phyloP scores from a whole-genome alignment of 2,888 invertebrate genomes.

The Epirrhoe alternata region DNA sequence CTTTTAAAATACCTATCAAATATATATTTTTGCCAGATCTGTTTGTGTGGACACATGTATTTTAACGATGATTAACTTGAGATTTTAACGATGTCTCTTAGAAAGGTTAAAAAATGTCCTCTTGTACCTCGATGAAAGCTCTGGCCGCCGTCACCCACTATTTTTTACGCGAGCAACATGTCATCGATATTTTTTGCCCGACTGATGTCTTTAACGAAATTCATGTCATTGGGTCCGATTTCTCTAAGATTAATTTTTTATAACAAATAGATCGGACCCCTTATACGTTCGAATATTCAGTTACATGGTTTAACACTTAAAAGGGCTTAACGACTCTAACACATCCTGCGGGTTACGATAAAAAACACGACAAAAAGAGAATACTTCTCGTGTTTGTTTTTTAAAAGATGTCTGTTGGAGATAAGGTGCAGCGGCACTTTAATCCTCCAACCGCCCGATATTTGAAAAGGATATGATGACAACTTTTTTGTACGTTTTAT shows the following conservation, averaged over 20 bases:
- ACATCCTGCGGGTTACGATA: slow-evolving; percentile 85
- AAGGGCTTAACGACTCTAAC: slow-evolving; percentile 85
- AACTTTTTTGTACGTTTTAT: slow-evolving; percentile 80
- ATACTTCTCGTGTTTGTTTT: slow-evolving; percentile 84
- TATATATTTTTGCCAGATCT: background rate
- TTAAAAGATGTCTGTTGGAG: slow-evolving; percentile 84
- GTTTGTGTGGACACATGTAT: slow-evolving; percentile 48
- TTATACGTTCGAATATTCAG: slow-evolving; percentile 84
- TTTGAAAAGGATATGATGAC: slow-evolving; percentile 85
- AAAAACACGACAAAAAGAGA: slow-evolving; percentile 82
- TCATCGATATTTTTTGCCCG: slow-evolving; percentile 81
- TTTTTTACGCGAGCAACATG: slow-evolving; percentile 71
- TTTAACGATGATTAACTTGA: slow-evolving; percentile 77
- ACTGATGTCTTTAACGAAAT: slow-evolving; percentile 83
- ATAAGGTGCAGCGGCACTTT: slow-evolving; percentile 83
- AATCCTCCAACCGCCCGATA: slow-evolving; percentile 82
- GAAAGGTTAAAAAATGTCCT: slow-evolving; percentile 63
- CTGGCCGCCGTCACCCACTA: slow-evolving; percentile 66
- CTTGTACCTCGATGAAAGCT: slow-evolving; percentile 66
- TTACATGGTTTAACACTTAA: slow-evolving; percentile 86
- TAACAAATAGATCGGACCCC: slow-evolving; percentile 84
- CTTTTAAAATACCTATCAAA: background rate
- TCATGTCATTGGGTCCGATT: slow-evolving; percentile 83
- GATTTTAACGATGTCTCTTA: slow-evolving; percentile 78
- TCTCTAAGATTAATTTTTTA: slow-evolving; percentile 81